Evolutionary conservation across 2,888 invertebrate genomes (phyloP), one percentile per base, ranked within the genome.

Genomic region (Cyclophora albipunctata): DNA sequence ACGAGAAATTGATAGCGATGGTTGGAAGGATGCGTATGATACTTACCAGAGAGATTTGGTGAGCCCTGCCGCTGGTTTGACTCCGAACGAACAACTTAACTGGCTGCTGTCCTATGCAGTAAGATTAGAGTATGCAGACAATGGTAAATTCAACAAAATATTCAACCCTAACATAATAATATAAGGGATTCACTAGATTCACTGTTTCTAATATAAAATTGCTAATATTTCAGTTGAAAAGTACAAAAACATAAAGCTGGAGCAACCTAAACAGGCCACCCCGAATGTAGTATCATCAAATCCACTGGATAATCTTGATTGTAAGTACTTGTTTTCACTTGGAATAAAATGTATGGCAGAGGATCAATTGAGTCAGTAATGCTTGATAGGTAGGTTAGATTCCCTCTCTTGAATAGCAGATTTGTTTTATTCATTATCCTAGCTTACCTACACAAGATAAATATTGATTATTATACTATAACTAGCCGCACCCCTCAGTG

Each of bases 21-120:
- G 90, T 47, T 98, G 98, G 98, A 86, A 90, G 42, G 88, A 90
- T 53, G 90, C 91, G 0, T 96, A 94, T 71, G 80, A 90, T 35
- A 89, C 92, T 63, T 98, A 97, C 74, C 92, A 95, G 66, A 84
- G 76, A 45, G 95, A 95, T 71, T 72, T 97, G 43, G 91, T 91
- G 0, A 95, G 95, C 78, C 96, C 96, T 0, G 83, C 91, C 7
- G 71, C 78, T 4, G 87, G 89, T 4, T 85, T 90, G 0, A 84
- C 90, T 3, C 84, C 89, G 5, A 66, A 90, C 47, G 95, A 95
- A 71, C 92, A 95, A 60, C 74, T 97, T 0, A 95, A 96, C 62
- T 98, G 97, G 96, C 78, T 98, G 33, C 75, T 97, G 0, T 94
- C 95, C 0, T 92, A 94, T 72, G 97, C 98, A 34, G 91, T 97